Percentiles rank a stretch among this genome's conserved stretches.
phyloP scores from a whole-genome alignment of 1,140 invertebrate genomes.

The Micrasema longulum region DNA sequence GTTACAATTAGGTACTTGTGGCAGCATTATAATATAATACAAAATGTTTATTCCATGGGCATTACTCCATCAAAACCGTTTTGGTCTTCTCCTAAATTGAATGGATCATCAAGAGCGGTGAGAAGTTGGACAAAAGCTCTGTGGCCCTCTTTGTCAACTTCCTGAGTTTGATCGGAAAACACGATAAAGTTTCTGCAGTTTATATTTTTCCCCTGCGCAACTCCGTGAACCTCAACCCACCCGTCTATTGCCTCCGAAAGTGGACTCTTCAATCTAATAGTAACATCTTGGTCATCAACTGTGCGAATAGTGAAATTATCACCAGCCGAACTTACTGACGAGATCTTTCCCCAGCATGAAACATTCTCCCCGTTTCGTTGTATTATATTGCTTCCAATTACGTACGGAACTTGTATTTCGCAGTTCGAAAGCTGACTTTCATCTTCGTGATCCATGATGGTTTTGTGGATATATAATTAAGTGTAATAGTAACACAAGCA shows the following conservation, averaged over 20 bases:
- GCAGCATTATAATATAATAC: no score
- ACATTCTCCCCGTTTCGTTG: slow-evolving; percentile 65
- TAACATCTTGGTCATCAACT: slow-evolving; percentile 63
- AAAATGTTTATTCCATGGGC: slow-evolving; percentile 42
- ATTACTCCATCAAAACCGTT: slow-evolving; percentile 35
- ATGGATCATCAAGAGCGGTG: slow-evolving; percentile 63
- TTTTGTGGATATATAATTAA: no score
- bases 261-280: slow-evolving; percentile 60
- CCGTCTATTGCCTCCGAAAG: slow-evolving; percentile 62
- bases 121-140: slow-evolving; percentile 62
- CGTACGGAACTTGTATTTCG: slow-evolving; percentile 64
- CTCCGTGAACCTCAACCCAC: slow-evolving; percentile 64
- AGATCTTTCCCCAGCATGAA: slow-evolving; percentile 63
- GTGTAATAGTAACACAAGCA: no score
- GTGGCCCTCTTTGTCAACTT: slow-evolving; percentile 63
- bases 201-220: slow-evolving; percentile 63
- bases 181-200: slow-evolving; percentile 65
- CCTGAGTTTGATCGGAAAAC: slow-evolving; percentile 62
- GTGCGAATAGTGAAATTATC: slow-evolving; percentile 63
- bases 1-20: background rate
- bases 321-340: slow-evolving; percentile 59
- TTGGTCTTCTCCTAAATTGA: slow-evolving; percentile 63
- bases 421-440: slow-evolving; percentile 64
- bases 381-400: slow-evolving; percentile 61
- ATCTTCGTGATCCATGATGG: slow-evolving; percentile 61